Percentiles rank a stretch among this genome's conserved stretches.
Conservation (phyloP, 2,888 invertebrate genomes). For the Sesamia inferens region DNA sequence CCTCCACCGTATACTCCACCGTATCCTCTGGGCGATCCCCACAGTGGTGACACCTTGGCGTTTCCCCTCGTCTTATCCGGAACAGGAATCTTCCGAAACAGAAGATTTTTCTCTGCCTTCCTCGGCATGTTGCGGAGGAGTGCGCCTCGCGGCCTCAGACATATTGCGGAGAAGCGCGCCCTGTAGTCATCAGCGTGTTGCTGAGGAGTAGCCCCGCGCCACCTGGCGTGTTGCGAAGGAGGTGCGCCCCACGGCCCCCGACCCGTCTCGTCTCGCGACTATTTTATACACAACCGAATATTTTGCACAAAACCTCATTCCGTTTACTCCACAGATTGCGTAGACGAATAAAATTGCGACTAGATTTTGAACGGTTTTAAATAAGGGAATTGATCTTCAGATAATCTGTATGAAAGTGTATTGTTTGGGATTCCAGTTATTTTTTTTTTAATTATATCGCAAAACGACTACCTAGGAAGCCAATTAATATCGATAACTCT, state of each 20-base stretch:
- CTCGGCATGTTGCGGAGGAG: not conserved
- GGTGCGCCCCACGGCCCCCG: not conserved
- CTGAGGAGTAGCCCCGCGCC: not conserved
- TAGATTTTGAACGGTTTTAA: no score
- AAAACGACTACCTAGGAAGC: not conserved
- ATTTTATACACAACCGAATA: not conserved
- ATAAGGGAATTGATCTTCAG: no score
- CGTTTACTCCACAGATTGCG: not conserved
- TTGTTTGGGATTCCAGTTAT: not conserved
- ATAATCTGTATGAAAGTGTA: not conserved
- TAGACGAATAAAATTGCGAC: no score
- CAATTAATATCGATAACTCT: not conserved
- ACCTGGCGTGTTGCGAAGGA: not conserved
- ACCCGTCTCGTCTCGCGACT: not conserved
- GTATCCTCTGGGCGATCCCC: no score
- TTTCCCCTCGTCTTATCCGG: no score
- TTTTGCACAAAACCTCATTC: not conserved
- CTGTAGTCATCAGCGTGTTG: not conserved
- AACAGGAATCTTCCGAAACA: no score
- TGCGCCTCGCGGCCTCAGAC: no score
- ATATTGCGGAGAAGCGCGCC: no score
- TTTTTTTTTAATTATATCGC: not conserved
- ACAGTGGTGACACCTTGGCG: no score
- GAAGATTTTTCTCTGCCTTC: no score
- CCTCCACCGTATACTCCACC: no score